Evolutionary conservation across 1,140 invertebrate species (phyloP), one percentile per base, ranked within the genome.

Genomic region (Scaptomyza montana): DNA sequence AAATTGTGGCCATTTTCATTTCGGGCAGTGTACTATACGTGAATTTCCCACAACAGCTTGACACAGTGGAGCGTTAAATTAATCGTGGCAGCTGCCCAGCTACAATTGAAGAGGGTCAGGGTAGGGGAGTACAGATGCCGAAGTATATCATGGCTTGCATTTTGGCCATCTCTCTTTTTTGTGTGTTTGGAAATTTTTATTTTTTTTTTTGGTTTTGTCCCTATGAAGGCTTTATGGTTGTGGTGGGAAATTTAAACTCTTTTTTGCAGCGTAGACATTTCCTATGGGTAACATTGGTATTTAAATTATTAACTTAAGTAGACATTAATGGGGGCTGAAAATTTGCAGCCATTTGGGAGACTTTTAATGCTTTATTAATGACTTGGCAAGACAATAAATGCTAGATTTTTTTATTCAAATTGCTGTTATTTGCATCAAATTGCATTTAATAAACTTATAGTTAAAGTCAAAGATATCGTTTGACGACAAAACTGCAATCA

Each of bases 61-160:
- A 73, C 71, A 90, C 86, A 90, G 55, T 79, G 86, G 65, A 86
- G 87, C 74, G 81, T 76, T 79, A 89, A 90, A 90, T 90, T 90
- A 90, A 90, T 87, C 87, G 80, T 80, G 74, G 81, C 70, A 74
- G 63, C 64, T 65, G 55, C 66, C 54, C 70, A 53, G 21, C 56
- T 39, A 21, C 59, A 25, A 7, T 33, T 25, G 21, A 33, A 5
- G 10, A 39, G 10, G 54, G 59, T 10, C 51, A 56, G 66, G 7
- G n/a, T 39, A 41, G 25, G 45, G 16, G 33, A 25, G 21, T 41
- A 36, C 0, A 9, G 7, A 43, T 43, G 39, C 39, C 39, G 39
- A n/a, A 43, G 39, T 12, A 43, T 50, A 46, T 43, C 39, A 10
- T 36, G 46, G 33, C 10, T 45, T 10, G 47, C 56, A 68, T 72